Conservation (phyloP, 2,113 vertebrate species). For the Platichthys flesus region DNA sequence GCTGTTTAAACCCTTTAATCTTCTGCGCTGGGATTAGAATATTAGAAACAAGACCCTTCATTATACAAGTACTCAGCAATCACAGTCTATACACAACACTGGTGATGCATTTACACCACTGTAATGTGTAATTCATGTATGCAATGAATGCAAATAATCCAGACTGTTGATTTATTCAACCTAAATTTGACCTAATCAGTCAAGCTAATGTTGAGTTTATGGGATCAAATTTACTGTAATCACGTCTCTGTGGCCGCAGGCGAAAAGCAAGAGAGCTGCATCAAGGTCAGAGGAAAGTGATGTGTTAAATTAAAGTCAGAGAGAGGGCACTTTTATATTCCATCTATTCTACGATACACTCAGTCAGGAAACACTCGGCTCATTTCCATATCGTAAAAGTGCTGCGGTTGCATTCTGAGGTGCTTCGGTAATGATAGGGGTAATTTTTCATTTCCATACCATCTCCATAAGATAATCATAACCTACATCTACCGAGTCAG, state of each 20-base stretch:
- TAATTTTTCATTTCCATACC: slow-evolving; percentile 59
- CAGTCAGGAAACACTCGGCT: slow-evolving; percentile 35
- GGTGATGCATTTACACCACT: slow-evolving; percentile 1
- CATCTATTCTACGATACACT: slow-evolving; percentile 32
- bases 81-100: not conserved
- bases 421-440: slow-evolving; percentile 16
- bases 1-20: not conserved
- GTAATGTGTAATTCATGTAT: slow-evolving; percentile 1
- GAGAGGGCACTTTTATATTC: slow-evolving; percentile 37
- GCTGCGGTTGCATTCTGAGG: slow-evolving; percentile 39
- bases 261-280: slow-evolving; percentile 25
- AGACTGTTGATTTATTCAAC: slow-evolving; percentile 24
- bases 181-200: slow-evolving; percentile 44
- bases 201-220: slow-evolving; percentile 43
- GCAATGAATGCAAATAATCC: not conserved
- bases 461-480: slow-evolving; percentile 64
- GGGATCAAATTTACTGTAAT: slow-evolving; percentile 47
- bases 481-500: slow-evolving; percentile 23
- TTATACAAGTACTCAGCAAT: not conserved
- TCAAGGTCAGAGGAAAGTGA: slow-evolving; percentile 48
- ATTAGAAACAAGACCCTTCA: not conserved
- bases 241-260: slow-evolving; percentile 40
- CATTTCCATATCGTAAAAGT: slow-evolving; percentile 51
- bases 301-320: slow-evolving; percentile 50
- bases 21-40: not conserved